Evolutionary conservation across 2,888 invertebrate species (phyloP).

Genomic region (Polyploca ridens): DNA sequence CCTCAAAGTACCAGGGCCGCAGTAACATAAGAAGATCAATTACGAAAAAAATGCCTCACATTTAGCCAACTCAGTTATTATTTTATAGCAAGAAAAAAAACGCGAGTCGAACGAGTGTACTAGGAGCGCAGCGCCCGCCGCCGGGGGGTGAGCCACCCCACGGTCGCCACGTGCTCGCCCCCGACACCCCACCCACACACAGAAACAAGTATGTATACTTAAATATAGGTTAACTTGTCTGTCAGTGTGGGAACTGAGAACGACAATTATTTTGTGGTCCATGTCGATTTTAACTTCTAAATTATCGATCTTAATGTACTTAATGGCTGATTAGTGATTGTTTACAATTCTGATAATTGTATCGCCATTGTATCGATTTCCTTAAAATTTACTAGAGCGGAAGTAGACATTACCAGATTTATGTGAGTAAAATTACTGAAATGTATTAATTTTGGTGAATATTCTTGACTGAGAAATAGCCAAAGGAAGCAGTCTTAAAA

Average conservation of each 20-base stretch:
- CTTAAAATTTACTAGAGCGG: background rate
- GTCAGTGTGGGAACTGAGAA: constrained; percentile 35
- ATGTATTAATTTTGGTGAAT: too few species aligned
- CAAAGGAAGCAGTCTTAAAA: too few species aligned
- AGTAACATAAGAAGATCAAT: constrained; percentile 21
- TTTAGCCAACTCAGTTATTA: constrained; percentile 5
- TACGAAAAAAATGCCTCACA: constrained; percentile 13
- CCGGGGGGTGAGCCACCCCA: constrained; percentile 42
- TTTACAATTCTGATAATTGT: background rate
- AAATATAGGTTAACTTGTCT: constrained; percentile 72
- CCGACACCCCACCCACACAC: constrained; percentile 41
- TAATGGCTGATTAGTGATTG: background rate
- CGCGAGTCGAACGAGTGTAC: constrained; percentile 41
- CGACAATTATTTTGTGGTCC: constrained; percentile 21
- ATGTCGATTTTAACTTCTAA: constrained; percentile 7
- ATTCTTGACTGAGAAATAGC: too few species aligned
- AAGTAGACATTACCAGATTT: background rate
- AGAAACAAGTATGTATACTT: constrained; percentile 53
- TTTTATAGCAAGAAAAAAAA: constrained; percentile 35
- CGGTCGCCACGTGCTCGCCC: constrained; percentile 66
- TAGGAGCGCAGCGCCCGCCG: constrained; percentile 40
- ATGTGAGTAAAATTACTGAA: too few species aligned
- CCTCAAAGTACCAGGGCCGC: constrained; percentile 60
- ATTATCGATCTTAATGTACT: constrained; percentile 2
- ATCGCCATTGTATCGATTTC: background rate